Conservation (phyloP, 2,888 invertebrate genomes). For the Monoplex corrugatus region DNA sequence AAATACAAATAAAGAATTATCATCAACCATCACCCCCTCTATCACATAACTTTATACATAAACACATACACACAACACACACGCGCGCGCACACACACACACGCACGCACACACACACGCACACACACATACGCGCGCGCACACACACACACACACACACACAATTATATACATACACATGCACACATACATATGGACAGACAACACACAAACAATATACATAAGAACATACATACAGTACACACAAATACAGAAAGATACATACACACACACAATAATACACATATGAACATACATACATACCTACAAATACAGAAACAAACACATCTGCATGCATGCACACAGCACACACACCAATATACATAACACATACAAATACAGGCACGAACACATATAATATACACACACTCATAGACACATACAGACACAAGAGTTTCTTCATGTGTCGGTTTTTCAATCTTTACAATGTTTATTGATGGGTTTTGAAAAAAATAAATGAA, state of each 20-base stretch:
- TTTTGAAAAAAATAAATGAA: no score
- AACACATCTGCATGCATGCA: no score
- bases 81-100: background rate
- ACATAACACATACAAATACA: background rate
- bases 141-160: constrained; percentile 36
- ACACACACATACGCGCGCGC: constrained; percentile 42
- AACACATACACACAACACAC: no score
- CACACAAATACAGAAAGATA: no score
- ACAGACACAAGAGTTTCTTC: no score
- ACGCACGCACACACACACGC: constrained; percentile 35
- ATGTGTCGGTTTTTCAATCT: no score
- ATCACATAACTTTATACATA: background rate
- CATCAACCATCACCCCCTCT: no score
- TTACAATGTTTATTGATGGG: no score
- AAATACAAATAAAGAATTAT: no score
- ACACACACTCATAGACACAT: background rate
- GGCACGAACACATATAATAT: background rate
- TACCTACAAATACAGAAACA: background rate
- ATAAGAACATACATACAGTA: no score
- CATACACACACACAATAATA: background rate
- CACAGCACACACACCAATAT: no score
- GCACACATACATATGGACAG: background rate
- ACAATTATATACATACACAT: background rate
- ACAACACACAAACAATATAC: background rate
- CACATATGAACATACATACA: background rate